Percentiles rank a stretch among this genome's conserved stretches.
Conservation (phyloP, 2,113 vertebrate species). For the zebrafish (Danio rerio) region GRCz12tu NC_133198.1:15548501-15549000, state of each 20-base stretch:
- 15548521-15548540: constrained; percentile 38
- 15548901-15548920: no score
- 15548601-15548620: neutral
- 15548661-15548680: neutral
- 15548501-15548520: constrained; percentile 29
- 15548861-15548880: no score
- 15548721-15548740: neutral
- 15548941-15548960: no score
- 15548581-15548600: neutral
- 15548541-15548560: constrained; percentile 42
- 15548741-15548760: neutral
- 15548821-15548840: no score
- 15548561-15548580: constrained; percentile 44
- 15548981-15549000: no score
- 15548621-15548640: constrained; percentile 14
- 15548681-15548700: neutral
- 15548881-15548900: no score
- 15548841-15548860: no score
- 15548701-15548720: neutral
- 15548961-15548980: no score
- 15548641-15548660: neutral
- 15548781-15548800: no score
- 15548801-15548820: no score
- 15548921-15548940: no score
- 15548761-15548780: neutral